Percentiles rank a stretch among this genome's conserved stretches.
Conservation (phyloP, 2,113 vertebrate genomes). For the Esox niger region DNA sequence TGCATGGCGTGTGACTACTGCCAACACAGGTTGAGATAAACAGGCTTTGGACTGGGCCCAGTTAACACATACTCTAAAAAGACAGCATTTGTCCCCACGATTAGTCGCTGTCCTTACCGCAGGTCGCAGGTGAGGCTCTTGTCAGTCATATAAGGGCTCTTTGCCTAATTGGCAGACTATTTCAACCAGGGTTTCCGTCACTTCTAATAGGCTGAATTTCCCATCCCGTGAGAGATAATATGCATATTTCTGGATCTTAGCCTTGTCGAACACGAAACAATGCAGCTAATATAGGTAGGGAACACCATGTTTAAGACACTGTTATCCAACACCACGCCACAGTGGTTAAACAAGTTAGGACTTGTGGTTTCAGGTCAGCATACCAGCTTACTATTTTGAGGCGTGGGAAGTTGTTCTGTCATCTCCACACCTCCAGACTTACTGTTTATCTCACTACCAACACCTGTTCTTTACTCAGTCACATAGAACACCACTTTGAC, state of each 20-base stretch:
- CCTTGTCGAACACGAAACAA: slow-evolving; percentile 43
- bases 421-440: slow-evolving; percentile 22
- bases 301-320: slow-evolving; percentile 29
- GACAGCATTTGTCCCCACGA: slow-evolving; percentile 77
- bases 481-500: slow-evolving; percentile 60
- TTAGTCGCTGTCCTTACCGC: slow-evolving; percentile 78
- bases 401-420: slow-evolving; percentile 50
- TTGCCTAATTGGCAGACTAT: slow-evolving; percentile 54
- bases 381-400: slow-evolving; percentile 28
- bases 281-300: slow-evolving; percentile 25
- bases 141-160: too few species aligned
- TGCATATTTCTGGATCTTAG: slow-evolving; percentile 37
- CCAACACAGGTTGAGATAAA: slow-evolving; percentile 93
- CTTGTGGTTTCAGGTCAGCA: background rate
- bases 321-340: background rate
- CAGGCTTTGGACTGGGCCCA: slow-evolving; percentile 81
- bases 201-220: slow-evolving; percentile 68
- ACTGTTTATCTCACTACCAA: slow-evolving; percentile 45
- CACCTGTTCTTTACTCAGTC: slow-evolving; percentile 55
- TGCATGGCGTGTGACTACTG: slow-evolving; percentile 84
- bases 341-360: background rate
- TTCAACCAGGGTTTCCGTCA: slow-evolving; percentile 52
- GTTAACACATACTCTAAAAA: slow-evolving; percentile 86
- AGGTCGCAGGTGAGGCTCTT: slow-evolving; percentile 66
- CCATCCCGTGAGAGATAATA: slow-evolving; percentile 35